A percentile compares a stretch with the other conserved stretches of the same genome.
Conservation (phyloP, 2,113 vertebrate species). For the Galemys pyrenaicus region DNA sequence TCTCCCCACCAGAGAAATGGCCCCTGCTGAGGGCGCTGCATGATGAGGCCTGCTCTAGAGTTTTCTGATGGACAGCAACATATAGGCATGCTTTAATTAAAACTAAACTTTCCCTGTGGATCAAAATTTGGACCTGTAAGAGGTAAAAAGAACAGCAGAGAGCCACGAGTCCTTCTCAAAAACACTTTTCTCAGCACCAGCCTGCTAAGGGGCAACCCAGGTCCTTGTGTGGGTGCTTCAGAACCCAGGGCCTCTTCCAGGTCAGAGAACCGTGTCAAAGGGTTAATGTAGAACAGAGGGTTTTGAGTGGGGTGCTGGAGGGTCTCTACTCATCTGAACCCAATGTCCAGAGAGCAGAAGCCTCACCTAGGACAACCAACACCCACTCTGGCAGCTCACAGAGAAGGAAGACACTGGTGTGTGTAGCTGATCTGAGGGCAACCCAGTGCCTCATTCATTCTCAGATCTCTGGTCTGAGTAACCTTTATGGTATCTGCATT, state of each 20-base stretch:
- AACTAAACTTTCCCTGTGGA: not conserved
- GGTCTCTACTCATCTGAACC: not conserved
- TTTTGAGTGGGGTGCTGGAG: accelerated
- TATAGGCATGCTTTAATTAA: not conserved
- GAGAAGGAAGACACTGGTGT: not conserved
- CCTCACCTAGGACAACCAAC: not conserved
- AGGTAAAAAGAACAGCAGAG: not conserved
- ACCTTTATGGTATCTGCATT: not conserved
- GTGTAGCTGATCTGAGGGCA: too few species aligned
- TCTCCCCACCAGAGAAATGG: not conserved
- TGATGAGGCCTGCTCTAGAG: not conserved
- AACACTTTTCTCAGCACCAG: not conserved
- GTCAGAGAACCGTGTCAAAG: not conserved
- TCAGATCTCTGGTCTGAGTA: not conserved
- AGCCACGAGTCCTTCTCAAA: not conserved
- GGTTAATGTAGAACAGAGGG: not conserved
- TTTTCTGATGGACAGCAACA: not conserved
- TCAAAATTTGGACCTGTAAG: not conserved
- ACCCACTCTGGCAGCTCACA: too few species aligned
- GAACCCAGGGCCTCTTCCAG: not conserved
- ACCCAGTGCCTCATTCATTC: not conserved
- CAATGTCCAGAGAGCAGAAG: accelerated
- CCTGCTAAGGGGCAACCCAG: accelerated
- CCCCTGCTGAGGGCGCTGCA: not conserved
- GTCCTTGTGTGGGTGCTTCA: not conserved